Evolutionary conservation across 1,140 invertebrate species (phyloP).

Genomic region (Arctopsyche grandis): DNA sequence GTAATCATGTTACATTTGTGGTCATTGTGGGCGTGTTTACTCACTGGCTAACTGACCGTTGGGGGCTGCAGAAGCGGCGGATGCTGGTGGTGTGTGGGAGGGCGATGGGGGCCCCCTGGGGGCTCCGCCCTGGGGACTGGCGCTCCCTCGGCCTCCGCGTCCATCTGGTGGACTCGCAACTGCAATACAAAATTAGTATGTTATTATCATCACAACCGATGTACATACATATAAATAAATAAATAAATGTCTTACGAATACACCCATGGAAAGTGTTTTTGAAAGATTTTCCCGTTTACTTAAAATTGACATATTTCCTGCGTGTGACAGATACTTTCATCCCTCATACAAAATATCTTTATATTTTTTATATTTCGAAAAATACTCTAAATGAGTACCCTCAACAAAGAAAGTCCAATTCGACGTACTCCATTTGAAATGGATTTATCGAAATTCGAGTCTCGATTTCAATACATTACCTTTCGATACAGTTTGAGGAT

Average conservation of each 20-base stretch:
- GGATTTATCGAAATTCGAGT: conserved; percentile 3
- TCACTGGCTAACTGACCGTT: conserved; percentile 73
- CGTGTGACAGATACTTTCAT: not conserved
- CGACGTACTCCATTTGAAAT: not conserved
- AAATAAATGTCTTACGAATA: too few relatives aligned
- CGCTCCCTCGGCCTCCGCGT: conserved; percentile 65
- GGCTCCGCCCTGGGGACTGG: conserved; percentile 38
- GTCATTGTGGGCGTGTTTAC: conserved; percentile 54
- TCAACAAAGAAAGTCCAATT: not conserved
- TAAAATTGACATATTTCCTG: not conserved
- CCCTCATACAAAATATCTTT: not conserved
- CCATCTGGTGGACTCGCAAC: conserved; percentile 72
- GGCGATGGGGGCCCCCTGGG: conserved; percentile 54
- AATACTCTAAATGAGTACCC: not conserved
- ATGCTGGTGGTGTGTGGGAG: conserved; percentile 54
- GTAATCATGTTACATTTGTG: too few relatives aligned
- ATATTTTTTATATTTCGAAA: not conserved
- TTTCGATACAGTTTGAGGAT: not conserved
- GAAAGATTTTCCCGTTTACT: not conserved
- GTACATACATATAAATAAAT: too few relatives aligned
- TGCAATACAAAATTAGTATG: conserved; percentile 59
- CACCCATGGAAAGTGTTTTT: not conserved
- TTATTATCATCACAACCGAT: too few relatives aligned
- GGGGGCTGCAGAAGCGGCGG: conserved; percentile 57
- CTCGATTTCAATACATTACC: conserved; percentile 3